Evolutionary conservation across 2,797 vertebrate genomes (phyloP), one percentile per base, ranked within the genome.

Genomic region (Clarias pachynema): DNA sequence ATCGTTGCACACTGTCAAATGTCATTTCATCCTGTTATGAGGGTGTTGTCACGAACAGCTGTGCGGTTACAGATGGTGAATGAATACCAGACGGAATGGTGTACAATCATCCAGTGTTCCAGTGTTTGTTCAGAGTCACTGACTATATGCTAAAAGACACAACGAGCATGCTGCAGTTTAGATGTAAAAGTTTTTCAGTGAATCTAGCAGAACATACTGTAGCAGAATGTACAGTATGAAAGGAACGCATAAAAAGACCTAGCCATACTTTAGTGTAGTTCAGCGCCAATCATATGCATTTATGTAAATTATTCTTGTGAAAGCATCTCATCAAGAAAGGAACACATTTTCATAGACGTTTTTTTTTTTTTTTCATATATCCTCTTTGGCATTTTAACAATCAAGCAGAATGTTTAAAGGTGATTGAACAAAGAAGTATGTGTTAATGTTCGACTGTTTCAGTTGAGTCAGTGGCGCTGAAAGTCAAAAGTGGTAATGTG

Each of bases 51-150:
- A 37, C 26, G n/a, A 77, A 53, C 80, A 82, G 72, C 53, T 82
- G 80, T 77, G 53, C 70, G 60, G 44, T 18, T 69, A 34, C 49
- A 82, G 84, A 80, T 75, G 63, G 72, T 69, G 40, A 81, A 49
- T 80, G 66, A 85, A 72, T 72, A 22, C 70, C 70, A 73, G n/a
- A 74, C 49, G 5, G 2, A 49, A 56, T 77, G 53, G 18, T 34
- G 18, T 29, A 34, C 29, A 59, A 59, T 59, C 56, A 59, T 59
- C 29, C 9, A 59, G 56, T 77, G 18, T 77, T 59, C 20, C 5
- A 26, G 53, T 34, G 53, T 34, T 22, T 77, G 53, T 59, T 24
- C 29, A 77, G 16, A 77, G 5, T 57, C 53, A 34, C 53, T 34
- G 12, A 10, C 53, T 75, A 20, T 75, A 12, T 77, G 29, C 29